Evolutionary conservation across 2,888 invertebrate species (phyloP), one percentile per base, ranked within the genome.

Genomic region (Cenopis cana): DNA sequence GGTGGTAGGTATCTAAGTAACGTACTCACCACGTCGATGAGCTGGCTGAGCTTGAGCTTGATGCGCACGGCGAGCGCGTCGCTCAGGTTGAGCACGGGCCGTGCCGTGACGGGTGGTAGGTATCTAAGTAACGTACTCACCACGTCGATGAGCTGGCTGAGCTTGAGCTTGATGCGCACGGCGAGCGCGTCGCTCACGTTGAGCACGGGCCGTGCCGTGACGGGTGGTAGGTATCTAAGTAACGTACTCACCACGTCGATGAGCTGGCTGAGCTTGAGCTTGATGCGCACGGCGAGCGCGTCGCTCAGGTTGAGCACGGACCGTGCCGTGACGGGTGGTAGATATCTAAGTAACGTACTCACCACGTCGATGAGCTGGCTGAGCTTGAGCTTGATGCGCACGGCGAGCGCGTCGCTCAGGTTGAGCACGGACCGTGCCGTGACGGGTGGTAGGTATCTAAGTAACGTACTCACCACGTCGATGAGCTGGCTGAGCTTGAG

Each of bases 141-240:
- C 95, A 99, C 98, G 93, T 99, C 98, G 87, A 99, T 99, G 87
- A 99, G 97, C 94, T 99, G 99, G 67, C 98, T 98, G 79, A 99
- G 95, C 91, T 98, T 98, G 84, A 99, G 96, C 91, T 99, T 99
- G 94, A 99, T 98, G 94, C 97, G 97, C 86, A 99, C 98, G 84
- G 98, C 96, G 78, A 99, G 96, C 76, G 98, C 98, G 93, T 98
- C 98, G 80, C 97, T 97, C 80, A 98, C 2, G 24, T 4, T 24
- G 24, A 24, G 24, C 24, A 24, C 24, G 24, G 2, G 1, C 24
- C 24, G 24, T 24, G 24, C 24, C 24, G 24, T 41, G 41, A 12
- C 14, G 24, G 2, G 2, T 9, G 11, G 18, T 0, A 57, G 17
- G 38, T n/a, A n/a, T n/a, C n/a, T n/a, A n/a, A n/a, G n/a, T 10